Base-by-base conservation (phyloP, 2,888 invertebrate species). In the Stenoptilia bipunctidactyla region DNA sequence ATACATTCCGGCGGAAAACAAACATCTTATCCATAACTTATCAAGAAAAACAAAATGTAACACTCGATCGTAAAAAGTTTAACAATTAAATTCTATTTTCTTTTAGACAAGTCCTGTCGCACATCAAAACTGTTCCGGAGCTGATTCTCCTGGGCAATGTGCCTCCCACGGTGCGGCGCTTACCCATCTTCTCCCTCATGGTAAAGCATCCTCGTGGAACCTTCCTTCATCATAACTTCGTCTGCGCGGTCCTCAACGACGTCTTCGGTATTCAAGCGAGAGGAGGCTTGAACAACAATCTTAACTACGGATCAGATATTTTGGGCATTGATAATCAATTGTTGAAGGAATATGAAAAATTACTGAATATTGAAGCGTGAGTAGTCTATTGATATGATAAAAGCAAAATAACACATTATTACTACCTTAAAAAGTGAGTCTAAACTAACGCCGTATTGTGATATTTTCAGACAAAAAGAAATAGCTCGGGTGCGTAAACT, bases 191-290 rank as follows among this genome's bases (percentile, higher is more conserved):
- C 66, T 94, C 95, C 3, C 90, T 96, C 57, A 88, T 96, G 82
- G 90, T 96, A 38, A 88, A 91, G 50, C 93, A 95, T 66, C 89
- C 91, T 0, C 79, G 91, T 30, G 92, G 93, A 25, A 89, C 91
- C 10, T 95, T 92, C 64, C 87, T 96, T 1, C 96, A 96, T 66
- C 93, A 96, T 69, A 95, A 95, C 73, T 90, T 92, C 76, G 90
- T 96, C 8, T 91, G 92, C 51, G 91, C 93, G 8, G 87, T 96
- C 13, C 85, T 97, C 35, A 96, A 96, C 61, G 96, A 97, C 59
- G 89, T 97, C 15, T 96, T 95, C 65, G 96, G 96, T 0, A 93
- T 97, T 40, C 96, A 96, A 72, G 92, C 91, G 0, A 84, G 92
- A 45, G 91, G 92, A 0, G 93, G 92, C 0, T 87, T 92, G 54